Conservation (phyloP, 1,140 invertebrate species). For the Leptinotarsa undecemlineata region DNA sequence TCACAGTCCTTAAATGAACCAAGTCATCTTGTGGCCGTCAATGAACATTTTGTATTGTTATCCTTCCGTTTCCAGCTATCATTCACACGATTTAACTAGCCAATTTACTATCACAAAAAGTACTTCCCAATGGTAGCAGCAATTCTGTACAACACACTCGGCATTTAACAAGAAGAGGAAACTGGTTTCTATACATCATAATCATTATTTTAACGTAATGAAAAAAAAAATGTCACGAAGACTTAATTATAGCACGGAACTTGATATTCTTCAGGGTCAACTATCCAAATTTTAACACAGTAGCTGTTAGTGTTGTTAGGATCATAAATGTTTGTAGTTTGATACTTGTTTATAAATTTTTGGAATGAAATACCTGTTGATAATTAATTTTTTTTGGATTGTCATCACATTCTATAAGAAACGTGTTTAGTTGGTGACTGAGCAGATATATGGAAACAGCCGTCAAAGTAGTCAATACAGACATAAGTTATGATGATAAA, state of each 20-base stretch:
- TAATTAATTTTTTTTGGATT: neutral
- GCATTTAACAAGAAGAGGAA: no score
- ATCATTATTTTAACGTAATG: neutral
- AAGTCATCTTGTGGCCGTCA: neutral
- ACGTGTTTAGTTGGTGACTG: neutral
- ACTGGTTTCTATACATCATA: neutral
- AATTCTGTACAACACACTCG: no score
- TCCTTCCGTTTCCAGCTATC: neutral
- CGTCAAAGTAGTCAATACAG: no score
- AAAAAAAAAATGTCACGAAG: neutral
- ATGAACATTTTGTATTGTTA: neutral
- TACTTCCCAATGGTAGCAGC: neutral
- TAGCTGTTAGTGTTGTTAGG: neutral
- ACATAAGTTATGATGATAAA: no score
- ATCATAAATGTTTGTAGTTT: neutral
- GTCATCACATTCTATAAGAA: neutral
- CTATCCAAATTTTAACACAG: neutral
- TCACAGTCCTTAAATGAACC: neutral
- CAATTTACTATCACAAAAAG: neutral
- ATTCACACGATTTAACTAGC: conserved; percentile 12
- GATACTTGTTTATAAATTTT: neutral
- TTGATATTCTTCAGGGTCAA: neutral
- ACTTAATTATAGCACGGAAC: neutral
- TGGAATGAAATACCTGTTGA: neutral
- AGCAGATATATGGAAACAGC: no score